phyloP scores from a whole-genome alignment of 2,888 invertebrate genomes.

The Agrotis clavis region DNA sequence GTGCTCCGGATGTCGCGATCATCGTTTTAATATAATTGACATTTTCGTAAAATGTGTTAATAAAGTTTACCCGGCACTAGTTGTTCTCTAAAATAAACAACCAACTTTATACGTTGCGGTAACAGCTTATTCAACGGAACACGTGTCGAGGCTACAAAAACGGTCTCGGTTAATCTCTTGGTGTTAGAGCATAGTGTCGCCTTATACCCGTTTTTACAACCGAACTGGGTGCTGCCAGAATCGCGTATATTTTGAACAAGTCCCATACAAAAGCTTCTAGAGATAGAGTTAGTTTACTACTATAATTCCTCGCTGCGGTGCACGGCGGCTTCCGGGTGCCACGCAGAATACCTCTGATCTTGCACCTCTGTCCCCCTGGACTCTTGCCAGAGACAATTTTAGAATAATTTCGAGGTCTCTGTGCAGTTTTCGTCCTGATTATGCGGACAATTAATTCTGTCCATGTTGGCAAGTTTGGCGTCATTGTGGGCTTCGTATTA shows the following conservation, averaged over 20 bases:
- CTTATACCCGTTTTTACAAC: constrained; percentile 54
- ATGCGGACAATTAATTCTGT: constrained; percentile 52
- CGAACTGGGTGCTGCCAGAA: constrained; percentile 28
- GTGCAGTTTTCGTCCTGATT: constrained; percentile 64
- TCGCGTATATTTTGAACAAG: constrained; percentile 31
- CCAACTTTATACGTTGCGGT: constrained; percentile 21
- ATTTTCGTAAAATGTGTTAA: constrained; percentile 38
- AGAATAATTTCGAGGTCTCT: constrained; percentile 76
- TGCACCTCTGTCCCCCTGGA: constrained; percentile 77
- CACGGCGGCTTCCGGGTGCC: constrained; percentile 59
- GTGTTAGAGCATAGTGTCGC: constrained; percentile 39
- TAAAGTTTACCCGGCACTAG: constrained; percentile 21
- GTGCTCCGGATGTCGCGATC: constrained; percentile 31
- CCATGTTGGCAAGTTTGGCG: constrained; percentile 45
- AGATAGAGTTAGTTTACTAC: constrained; percentile 34
- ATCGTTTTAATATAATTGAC: constrained; percentile 25
- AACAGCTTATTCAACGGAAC: constrained; percentile 28
- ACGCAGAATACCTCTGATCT: constrained; percentile 64
- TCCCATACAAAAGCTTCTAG: constrained; percentile 40
- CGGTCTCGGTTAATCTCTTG: constrained; percentile 40
- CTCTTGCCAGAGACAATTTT: constrained; percentile 76
- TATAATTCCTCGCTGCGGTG: constrained; percentile 33
- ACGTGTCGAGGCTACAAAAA: constrained; percentile 47
- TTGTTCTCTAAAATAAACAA: constrained; percentile 25
- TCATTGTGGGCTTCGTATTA: constrained; percentile 42